These are phyloP conservation scores for Lanius collurio DNA, from an alignment of 2,113 vertebrate genomes.

Conservation along the genomic window DNA sequence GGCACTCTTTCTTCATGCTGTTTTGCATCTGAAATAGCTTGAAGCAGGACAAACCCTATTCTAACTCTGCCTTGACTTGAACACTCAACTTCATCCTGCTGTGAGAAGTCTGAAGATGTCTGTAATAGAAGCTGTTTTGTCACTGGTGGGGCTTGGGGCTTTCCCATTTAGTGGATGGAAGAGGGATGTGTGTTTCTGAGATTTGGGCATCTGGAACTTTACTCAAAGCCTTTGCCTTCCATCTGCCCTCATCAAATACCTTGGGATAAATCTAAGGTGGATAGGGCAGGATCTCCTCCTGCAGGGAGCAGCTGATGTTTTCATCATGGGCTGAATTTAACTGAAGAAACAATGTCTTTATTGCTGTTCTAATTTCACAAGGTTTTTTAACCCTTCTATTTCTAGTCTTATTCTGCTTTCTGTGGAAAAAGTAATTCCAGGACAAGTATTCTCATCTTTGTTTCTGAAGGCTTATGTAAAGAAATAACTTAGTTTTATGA, in stretches of 20 bases:
- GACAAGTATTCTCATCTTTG: not conserved
- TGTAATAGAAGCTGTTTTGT: not conserved
- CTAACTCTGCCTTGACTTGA: not conserved
- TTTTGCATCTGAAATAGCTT: not conserved
- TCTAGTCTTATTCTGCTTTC: not conserved
- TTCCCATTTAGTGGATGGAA: not conserved
- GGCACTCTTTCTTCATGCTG: not conserved
- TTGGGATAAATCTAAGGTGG: not conserved
- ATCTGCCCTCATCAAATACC: not conserved
- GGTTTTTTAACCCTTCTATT: not conserved
- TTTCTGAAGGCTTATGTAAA: not conserved
- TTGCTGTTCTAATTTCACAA: not conserved
- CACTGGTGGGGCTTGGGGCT: not conserved
- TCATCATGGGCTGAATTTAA: not conserved
- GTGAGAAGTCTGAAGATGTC: not conserved
- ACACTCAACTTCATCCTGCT: not conserved
- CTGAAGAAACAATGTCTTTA: not conserved
- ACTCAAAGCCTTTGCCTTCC: not conserved
- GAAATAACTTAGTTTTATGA: not conserved
- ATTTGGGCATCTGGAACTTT: not conserved
- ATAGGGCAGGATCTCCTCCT: not conserved
- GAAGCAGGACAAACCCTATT: not conserved
- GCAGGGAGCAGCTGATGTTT: not conserved
- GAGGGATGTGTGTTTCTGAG: accelerated
- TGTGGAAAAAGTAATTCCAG: not conserved